Evolutionary conservation across 2,888 invertebrate genomes (phyloP).

Genomic region (Philaethria dido): DNA sequence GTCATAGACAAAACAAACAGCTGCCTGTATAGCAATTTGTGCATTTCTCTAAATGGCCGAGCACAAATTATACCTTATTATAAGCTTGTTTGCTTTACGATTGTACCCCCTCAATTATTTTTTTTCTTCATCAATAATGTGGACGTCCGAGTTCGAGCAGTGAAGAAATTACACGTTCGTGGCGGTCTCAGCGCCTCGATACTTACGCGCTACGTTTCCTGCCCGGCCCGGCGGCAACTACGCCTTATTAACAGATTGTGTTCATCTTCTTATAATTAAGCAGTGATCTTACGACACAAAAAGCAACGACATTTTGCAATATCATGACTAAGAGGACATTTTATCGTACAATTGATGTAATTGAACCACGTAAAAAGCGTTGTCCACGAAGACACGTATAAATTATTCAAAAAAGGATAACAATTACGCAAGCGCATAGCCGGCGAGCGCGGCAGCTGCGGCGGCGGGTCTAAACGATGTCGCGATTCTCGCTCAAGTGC

Average conservation of each 20-base stretch:
- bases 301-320: conserved; percentile 30
- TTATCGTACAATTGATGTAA: not conserved
- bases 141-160: conserved; percentile 61
- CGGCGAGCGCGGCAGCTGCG: conserved; percentile 54
- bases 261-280: conserved; percentile 57
- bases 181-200: conserved; percentile 70
- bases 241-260: conserved; percentile 43
- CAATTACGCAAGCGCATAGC: conserved; percentile 60
- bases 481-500: conserved; percentile 61
- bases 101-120: conserved; percentile 82
- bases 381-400: not conserved
- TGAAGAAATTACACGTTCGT: conserved; percentile 80
- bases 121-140: conserved; percentile 81
- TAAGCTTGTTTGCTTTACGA: conserved; percentile 84
- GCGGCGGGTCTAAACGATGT: conserved; percentile 45
- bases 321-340: conserved; percentile 40
- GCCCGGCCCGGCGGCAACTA: conserved; percentile 40
- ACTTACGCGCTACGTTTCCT: conserved; percentile 57
- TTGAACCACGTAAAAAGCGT: conserved; percentile 3
- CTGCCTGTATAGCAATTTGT: conserved; percentile 79
- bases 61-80: conserved; percentile 84
- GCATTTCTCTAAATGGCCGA: conserved; percentile 84
- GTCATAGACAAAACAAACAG: conserved; percentile 84
- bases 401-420: conserved; percentile 57
- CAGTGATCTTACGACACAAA: conserved; percentile 2